Base-by-base conservation (phyloP, 2,888 invertebrate species). In the Adela reaumurella region DNA sequence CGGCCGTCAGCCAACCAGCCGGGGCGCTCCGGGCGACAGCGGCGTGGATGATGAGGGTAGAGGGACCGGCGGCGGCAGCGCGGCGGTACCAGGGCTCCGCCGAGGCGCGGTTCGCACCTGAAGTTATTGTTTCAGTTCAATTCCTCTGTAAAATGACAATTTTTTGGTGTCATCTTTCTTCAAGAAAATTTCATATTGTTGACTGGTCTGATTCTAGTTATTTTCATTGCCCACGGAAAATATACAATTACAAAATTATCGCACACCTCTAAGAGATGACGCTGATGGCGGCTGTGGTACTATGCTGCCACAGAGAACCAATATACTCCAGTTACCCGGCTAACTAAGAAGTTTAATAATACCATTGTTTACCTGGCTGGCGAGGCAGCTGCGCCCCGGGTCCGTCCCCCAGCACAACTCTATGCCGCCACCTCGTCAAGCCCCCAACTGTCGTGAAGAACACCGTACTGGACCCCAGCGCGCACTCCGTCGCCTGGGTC, bases 401-500 rank as follows among this genome's bases (percentile, higher is more conserved):
- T 56, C 49, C 66, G 67, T 67, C 35, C 69, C 68, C 57, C 67
- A 67, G 61, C 71, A 73, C 57, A 3, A 35, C 35, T 3, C 35
- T 4, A 14, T 66, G 61, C 52, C 72, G 71, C 76, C 77, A 77
- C 1, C 77, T 68, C 4, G 69, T 70, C 19, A 78, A 55, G 0
- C 77, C 77, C 53, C 70, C 74, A 71, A 77, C 78, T 28, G 67
- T 68, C 19, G 72, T 67, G 52, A 74, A 66, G 58, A 77, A 78
- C 1, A 74, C 71, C 1, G 74, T 71, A 17, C 64, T 64, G 1
- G 76, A 71, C 10, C 78, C 78, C 1, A 78, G 63, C 45, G 62
- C 58, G 49, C 76, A 74, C 1, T 57, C 58, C 18, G 60, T n/a
- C 16, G 19, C 53, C 52, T 74, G 74, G 51, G 24, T 24, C 1